phyloP scores from a whole-genome alignment of 2,888 invertebrate species.

The Rhamphomyia laevipes region DNA sequence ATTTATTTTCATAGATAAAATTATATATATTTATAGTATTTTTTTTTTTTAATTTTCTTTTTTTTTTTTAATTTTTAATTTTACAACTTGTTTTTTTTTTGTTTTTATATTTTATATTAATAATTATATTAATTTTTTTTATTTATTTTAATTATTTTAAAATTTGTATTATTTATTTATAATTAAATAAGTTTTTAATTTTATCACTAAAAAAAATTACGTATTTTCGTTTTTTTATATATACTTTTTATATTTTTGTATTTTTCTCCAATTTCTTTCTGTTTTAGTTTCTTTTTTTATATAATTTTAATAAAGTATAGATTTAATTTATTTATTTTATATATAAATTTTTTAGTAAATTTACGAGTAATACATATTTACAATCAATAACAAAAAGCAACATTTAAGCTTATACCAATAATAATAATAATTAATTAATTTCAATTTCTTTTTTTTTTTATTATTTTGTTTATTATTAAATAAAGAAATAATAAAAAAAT shows the following conservation, averaged over 20 bases:
- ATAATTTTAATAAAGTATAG: no score
- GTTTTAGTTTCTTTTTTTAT: no score
- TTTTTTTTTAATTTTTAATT: not conserved
- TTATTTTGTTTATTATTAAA: no score
- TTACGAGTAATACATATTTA: not conserved
- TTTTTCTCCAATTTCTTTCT: not conserved
- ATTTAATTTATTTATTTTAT: not conserved
- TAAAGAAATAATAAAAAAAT: not conserved
- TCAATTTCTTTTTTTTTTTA: no score
- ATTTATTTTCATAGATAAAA: constrained; percentile 3
- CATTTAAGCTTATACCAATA: not conserved
- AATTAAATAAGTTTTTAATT: not conserved
- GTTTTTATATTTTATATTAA: not conserved
- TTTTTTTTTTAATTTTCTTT: not conserved
- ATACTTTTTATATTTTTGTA: not conserved
- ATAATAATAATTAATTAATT: no score
- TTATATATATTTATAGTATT: not conserved
- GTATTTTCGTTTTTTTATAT: constrained; percentile 1
- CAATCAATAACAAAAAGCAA: constrained; percentile 3
- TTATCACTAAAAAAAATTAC: constrained; percentile 3
- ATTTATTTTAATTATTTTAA: not conserved
- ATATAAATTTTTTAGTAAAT: not conserved
- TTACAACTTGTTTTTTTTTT: not conserved
- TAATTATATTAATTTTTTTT: not conserved
- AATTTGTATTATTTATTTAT: not conserved